Evolutionary conservation across 2,888 invertebrate genomes (phyloP), one percentile per base, ranked within the genome.

Genomic region (Limnephilus marmoratus): DNA sequence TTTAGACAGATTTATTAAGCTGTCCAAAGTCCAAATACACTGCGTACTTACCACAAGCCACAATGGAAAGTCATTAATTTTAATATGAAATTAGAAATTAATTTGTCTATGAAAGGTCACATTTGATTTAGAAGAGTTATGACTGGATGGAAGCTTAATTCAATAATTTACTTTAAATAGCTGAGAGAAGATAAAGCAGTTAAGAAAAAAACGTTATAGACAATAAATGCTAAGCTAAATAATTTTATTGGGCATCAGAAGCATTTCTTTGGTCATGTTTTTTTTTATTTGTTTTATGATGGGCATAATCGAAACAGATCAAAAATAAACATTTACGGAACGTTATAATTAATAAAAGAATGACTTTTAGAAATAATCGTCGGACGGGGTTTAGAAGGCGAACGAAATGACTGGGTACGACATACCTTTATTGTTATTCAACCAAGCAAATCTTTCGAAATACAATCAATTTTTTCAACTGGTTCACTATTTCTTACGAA

Each of bases 1-100:
- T 87, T 86, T 29, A 88, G 37, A 37, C 34, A 89, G 45, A 88
- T 89, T 91, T 88, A 88, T 91, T 49, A 87, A 87, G 81, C 88
- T 81, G 81, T 49, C 91, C 34, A 89, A 91, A 88, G 34, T 68
- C 68, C 68, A 68, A 68, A 68, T 68, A 68, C 68, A 88, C 68
- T 68, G n/a, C 68, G 18, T 13, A 31, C 80, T 80, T 37, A 24
- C 88, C 80, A 18, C 68, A 4, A 4, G 2, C 86, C 37, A 45
- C 86, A 68, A 68, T 68, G 68, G 68, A 68, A 45, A 86, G 86
- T 86, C 86, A 86, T 86, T 41, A 86, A 86, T 86, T 86, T 86
- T 45, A 86, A 86, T 86, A 29, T 86, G 41, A 86, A 86, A 86
- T 49, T 41, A 41, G 29, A 45, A 86, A 86, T 86, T 49, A 45